Conservation (phyloP, 2,113 vertebrate genomes). For the Vanacampus margaritifer region DNA sequence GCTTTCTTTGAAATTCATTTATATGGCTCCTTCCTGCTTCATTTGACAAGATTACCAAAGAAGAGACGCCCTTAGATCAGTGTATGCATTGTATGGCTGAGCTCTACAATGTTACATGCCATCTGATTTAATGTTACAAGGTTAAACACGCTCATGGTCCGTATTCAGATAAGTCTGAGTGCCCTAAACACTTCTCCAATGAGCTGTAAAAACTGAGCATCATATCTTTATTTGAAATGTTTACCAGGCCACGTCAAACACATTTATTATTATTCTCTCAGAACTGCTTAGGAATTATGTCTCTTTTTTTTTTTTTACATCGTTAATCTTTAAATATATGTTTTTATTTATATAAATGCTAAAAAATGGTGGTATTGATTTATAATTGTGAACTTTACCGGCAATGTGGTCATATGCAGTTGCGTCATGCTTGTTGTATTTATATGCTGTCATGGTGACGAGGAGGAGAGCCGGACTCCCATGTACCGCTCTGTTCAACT, state of each 20-base stretch:
- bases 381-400: neutral
- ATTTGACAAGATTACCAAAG: too few species aligned
- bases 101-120: neutral
- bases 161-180: neutral
- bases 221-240: neutral
- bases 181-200: neutral
- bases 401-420: slow-evolving; percentile 4
- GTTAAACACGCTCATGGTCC: neutral
- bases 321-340: neutral
- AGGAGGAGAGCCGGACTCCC: slow-evolving; percentile 50
- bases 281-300: too few species aligned
- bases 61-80: too few species aligned
- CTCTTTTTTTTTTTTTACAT: neutral
- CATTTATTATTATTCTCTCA: too few species aligned
- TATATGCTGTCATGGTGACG: slow-evolving; percentile 67
- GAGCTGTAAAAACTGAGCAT: neutral
- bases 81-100: too few species aligned
- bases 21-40: slow-evolving; percentile 11
- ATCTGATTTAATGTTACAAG: neutral
- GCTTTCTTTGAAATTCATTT: neutral
- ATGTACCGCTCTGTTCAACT: slow-evolving; percentile 52
- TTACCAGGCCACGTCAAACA: neutral
- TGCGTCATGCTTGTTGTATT: slow-evolving; percentile 40
- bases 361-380: neutral
- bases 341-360: neutral